Evolutionary conservation across 1,140 invertebrate genomes (phyloP), one percentile per base, ranked within the genome.

Genomic region (Brachionus asplanchnoidis): DNA sequence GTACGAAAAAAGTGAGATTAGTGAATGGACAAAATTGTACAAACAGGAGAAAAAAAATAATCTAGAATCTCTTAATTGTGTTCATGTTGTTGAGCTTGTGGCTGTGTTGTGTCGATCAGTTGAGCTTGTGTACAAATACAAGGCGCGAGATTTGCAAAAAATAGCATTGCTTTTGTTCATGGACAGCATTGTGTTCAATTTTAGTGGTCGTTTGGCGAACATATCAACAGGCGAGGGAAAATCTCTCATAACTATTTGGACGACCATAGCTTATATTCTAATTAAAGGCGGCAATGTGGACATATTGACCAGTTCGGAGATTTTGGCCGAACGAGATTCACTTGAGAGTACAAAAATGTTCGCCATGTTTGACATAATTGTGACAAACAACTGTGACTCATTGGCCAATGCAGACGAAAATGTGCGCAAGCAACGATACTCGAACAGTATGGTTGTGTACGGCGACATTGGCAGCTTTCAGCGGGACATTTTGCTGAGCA

Each of bases 141-240:
- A 73, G n/a, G 1, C 32, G 0, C 17, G 68, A 42, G 32, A 73
- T 42, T 17, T 17, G 3, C 68, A 73, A 73, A 73, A 73, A 40
- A 73, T 73, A 73, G 68, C 68, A 3, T 40, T 73, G 9, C 7
- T 73, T 3, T 73, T 73, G 32, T 73, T 73, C 32, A 73, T 73
- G 2, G 73, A 77, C 7, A 73, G 68, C 14, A 46, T 77, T 1
- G 20, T 17, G n/a, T 50, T 46, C 8, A 77, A 20, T 46, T 46
- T 46, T 77, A 26, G 23, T 32, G 73, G 73, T 11, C 42, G 73
- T 46, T 46, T 77, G 17, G 73, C 73, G 28, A 44, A 77, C 9
- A 77, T 77, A 46, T 77, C 73, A 1, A 77, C 73, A 14, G 73
- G 73, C 8, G 73, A 77, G 40, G 73, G 73, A 12, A 77, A 77